phyloP scores from a whole-genome alignment of 2,797 vertebrate genomes.

The Denticeps clupeoides region DNA sequence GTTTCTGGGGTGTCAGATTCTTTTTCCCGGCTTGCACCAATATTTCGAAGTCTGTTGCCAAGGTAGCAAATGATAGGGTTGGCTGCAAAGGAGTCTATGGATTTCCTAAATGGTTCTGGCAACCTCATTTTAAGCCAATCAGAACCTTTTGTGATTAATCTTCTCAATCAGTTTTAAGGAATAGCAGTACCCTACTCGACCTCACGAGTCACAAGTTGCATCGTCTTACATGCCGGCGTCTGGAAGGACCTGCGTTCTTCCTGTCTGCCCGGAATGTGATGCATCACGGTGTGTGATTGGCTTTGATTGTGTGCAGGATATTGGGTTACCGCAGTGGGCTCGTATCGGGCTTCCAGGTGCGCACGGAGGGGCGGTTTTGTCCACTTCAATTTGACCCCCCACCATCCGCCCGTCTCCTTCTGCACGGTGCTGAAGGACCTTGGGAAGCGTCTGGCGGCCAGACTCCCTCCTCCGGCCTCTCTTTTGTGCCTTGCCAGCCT shows the following conservation, averaged over 20 bases:
- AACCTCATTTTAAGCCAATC: constrained; percentile 52
- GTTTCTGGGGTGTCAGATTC: constrained; percentile 2
- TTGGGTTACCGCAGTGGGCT: too few relatives aligned
- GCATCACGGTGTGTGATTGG: too few relatives aligned
- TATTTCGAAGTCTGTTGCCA: constrained; percentile 54
- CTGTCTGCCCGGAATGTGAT: too few relatives aligned
- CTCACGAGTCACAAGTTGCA: neutral
- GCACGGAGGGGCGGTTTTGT: too few relatives aligned
- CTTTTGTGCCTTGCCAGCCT: constrained; percentile 29
- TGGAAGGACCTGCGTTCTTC: too few relatives aligned
- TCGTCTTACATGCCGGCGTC: too few relatives aligned
- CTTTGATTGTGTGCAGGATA: too few relatives aligned
- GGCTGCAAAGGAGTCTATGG: constrained; percentile 46
- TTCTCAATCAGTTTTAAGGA: constrained; percentile 39
- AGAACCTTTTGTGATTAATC: constrained; percentile 44
- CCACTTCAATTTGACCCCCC: too few relatives aligned
- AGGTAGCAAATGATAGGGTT: constrained; percentile 63
- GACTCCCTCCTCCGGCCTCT: constrained; percentile 2
- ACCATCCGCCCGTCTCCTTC: constrained; percentile 11
- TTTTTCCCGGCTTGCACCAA: constrained; percentile 19
- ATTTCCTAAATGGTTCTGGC: constrained; percentile 47
- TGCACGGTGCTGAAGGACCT: too few relatives aligned
- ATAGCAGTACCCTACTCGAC: neutral
- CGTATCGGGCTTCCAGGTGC: too few relatives aligned
- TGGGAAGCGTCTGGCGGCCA: neutral